A percentile compares a stretch with the other conserved stretches of the same genome.
phyloP scores from a whole-genome alignment of 2,888 invertebrate species.

The Halictus quadricinctus region DNA sequence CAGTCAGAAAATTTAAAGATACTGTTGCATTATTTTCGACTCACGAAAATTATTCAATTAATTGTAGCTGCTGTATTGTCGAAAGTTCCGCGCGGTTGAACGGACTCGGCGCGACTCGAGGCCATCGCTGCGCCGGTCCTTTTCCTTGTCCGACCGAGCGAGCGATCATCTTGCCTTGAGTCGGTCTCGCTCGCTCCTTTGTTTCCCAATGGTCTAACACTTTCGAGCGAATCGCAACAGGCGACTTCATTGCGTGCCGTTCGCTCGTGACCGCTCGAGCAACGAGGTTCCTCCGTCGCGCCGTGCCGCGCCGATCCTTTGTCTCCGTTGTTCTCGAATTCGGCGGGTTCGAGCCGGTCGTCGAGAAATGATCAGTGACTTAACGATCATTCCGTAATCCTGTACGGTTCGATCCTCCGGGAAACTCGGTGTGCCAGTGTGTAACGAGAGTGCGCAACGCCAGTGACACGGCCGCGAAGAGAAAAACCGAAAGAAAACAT shows the following conservation, averaged over 20 bases:
- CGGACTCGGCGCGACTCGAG: slow-evolving; percentile 9
- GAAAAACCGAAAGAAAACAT: neutral
- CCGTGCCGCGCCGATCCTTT: slow-evolving; percentile 28
- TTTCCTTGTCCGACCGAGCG: slow-evolving; percentile 28
- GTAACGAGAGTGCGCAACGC: neutral
- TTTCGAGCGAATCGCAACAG: slow-evolving; percentile 61
- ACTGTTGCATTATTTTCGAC: too few species aligned
- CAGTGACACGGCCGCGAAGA: neutral
- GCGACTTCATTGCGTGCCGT: slow-evolving; percentile 60
- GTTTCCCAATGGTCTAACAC: slow-evolving; percentile 62
- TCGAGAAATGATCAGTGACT: slow-evolving; percentile 7
- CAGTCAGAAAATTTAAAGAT: too few species aligned
- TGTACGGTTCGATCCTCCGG: too few species aligned
- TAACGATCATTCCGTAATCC: neutral
- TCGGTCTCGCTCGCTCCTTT: slow-evolving; percentile 43
- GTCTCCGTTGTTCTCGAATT: slow-evolving; percentile 32
- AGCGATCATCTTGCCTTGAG: slow-evolving; percentile 47
- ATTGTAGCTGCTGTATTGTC: neutral
- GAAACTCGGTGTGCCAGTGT: neutral
- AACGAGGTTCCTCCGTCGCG: slow-evolving; percentile 33
- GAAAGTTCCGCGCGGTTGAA: neutral
- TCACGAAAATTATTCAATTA: too few species aligned
- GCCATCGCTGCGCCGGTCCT: slow-evolving; percentile 33
- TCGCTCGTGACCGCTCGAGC: slow-evolving; percentile 50
- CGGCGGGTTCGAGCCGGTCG: neutral